Evolutionary conservation across 2,113 vertebrate genomes (phyloP), one percentile per base, ranked within the genome.

Genomic region (Leucosticte australis): DNA sequence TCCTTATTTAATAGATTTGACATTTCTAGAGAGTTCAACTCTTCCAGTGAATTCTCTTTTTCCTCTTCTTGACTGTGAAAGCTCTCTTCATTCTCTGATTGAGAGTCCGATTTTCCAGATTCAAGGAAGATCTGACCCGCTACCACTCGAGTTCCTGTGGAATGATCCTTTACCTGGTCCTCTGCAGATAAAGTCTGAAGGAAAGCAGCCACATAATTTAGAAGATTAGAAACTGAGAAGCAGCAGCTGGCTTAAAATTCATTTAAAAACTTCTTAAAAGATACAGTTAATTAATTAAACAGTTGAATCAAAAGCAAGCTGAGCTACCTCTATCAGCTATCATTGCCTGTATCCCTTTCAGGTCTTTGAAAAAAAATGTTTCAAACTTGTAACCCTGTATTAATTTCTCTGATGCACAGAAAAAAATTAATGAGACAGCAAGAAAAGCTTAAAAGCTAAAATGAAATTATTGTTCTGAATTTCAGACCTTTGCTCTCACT

Each of bases 81-180:
- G 79, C 47, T 91, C 8, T 98, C 97, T 87, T 97, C 96, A 24
- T 97, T 94, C 74, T 98, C 97, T 2, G 82, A 56, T 0, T 85
- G 92, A 49, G 97, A 87, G 21, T 98, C 97, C 0, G 97, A 86
- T 63, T 98, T 98, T 73, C 97, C 97, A 9, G 97, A 95, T 69
- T 98, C 98, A 90, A 98, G 95, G 92, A 98, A 97, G 90, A 98
- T 96, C 83, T 98, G 98, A 71, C 98, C 98, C 35, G 98, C 98
- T 20, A 98, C 97, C 46, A 98, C 97, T 75, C 82, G 97, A 22
- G 98, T 92, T 62, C 96, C 93, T 35, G 98, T 75, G 52, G 97
- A 98, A 50, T 96, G 97, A 27, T 98, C 98, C 87, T 99, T 98
- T 33, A 98, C 98, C 7, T 99, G 95, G 86, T 98, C 98, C 77